Evolutionary conservation across 2,888 invertebrate genomes (phyloP).

Genomic region (Tricholauxania praeusta): DNA sequence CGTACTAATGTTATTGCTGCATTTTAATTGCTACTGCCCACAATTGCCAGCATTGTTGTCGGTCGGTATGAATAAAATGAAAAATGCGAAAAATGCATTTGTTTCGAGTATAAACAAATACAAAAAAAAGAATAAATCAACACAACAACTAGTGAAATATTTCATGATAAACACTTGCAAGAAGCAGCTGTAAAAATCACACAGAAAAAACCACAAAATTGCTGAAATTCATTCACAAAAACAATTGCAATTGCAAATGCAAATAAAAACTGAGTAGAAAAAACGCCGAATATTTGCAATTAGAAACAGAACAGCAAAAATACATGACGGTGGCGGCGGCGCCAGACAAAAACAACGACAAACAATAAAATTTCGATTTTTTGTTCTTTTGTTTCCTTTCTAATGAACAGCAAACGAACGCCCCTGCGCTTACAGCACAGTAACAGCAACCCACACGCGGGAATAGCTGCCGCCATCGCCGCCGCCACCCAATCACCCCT

Average conservation of each 20-base stretch:
- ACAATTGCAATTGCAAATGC: conserved; percentile 13
- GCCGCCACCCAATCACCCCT: neutral
- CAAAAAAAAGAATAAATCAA: neutral
- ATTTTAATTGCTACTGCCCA: neutral
- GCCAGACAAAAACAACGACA: conserved; percentile 17
- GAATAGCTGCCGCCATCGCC: neutral
- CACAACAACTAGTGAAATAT: neutral
- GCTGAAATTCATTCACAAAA: conserved; percentile 36
- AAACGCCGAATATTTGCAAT: neutral
- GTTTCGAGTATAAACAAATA: neutral
- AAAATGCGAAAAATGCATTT: conserved; percentile 17
- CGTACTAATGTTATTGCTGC: neutral
- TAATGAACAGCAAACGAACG: conserved; percentile 4
- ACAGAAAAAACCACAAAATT: conserved; percentile 14
- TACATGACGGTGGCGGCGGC: conserved; percentile 2
- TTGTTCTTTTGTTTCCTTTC: neutral
- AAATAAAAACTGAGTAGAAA: neutral
- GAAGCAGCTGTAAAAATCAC: conserved; percentile 24
- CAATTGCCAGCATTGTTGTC: too few relatives aligned
- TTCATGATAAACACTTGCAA: conserved; percentile 1
- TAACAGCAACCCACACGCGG: neutral
- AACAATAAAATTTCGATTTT: neutral
- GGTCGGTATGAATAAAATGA: neutral
- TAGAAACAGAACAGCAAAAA: conserved; percentile 8
- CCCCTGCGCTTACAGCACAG: neutral